Conservation (phyloP, 1,140 invertebrate species). For the Paracyclopina nana region DNA sequence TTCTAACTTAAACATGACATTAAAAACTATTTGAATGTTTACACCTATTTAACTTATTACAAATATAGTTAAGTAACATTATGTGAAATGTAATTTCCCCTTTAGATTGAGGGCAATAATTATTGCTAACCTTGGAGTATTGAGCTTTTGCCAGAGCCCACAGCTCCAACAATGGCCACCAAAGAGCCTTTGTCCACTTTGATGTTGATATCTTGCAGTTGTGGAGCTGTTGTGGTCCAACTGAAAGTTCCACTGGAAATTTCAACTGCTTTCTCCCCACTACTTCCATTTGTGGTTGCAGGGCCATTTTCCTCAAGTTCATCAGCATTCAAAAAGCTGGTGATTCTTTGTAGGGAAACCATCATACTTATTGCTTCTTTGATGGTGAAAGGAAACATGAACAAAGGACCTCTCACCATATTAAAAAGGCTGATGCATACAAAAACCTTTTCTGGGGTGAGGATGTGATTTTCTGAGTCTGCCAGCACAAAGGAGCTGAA, state of each 20-base stretch:
- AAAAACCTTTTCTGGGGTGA: neutral
- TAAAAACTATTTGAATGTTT: too few species aligned
- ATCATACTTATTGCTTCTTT: neutral
- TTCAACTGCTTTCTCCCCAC: slow-evolving; percentile 26
- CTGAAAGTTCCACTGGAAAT: slow-evolving; percentile 30
- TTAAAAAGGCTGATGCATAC: neutral
- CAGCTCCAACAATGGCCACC: slow-evolving; percentile 42
- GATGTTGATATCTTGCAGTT: slow-evolving; percentile 26
- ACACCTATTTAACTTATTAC: too few species aligned
- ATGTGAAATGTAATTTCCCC: too few species aligned
- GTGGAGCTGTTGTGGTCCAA: slow-evolving; percentile 25
- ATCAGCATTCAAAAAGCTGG: neutral
- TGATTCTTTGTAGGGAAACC: neutral
- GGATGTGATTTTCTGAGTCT: slow-evolving; percentile 24
- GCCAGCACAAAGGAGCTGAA: slow-evolving; percentile 69
- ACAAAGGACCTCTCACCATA: neutral
- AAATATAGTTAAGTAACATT: too few species aligned
- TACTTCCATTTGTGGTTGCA: too few species aligned
- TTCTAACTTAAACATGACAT: too few species aligned
- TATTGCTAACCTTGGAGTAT: too few species aligned
- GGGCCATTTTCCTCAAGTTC: too few species aligned
- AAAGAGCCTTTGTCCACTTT: slow-evolving; percentile 32
- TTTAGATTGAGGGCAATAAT: too few species aligned
- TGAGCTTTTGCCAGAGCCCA: slow-evolving; percentile 48
- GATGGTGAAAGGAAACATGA: slow-evolving; percentile 3